Percentiles rank a stretch among this genome's conserved stretches.
Evolutionary conservation across 2,888 invertebrate genomes (phyloP).

Genomic region (Epinotia nisella): DNA sequence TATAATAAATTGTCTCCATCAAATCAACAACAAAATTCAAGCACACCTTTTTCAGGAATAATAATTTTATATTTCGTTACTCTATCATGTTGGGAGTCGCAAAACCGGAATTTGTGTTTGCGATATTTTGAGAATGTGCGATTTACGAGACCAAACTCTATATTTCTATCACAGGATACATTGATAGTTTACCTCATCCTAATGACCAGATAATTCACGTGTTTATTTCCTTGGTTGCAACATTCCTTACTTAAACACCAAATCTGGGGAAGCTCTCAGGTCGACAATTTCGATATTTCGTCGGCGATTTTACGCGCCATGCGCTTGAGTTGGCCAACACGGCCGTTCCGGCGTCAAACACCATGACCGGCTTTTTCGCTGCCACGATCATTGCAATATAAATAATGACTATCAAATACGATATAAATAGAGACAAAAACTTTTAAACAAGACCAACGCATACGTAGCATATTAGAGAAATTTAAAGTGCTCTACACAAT

Average conservation of each 20-base stretch:
- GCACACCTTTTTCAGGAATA: too few species aligned
- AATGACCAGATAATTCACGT: constrained; percentile 2
- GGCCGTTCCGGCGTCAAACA: constrained; percentile 51
- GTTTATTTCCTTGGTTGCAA: constrained; percentile 15
- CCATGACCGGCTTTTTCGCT: constrained; percentile 56
- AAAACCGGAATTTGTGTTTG: too few species aligned
- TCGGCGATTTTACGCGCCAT: constrained; percentile 59
- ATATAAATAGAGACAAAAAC: neutral
- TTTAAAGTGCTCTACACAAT: too few species aligned
- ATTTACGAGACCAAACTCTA: neutral
- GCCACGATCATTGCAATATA: constrained; percentile 30
- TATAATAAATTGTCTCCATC: too few species aligned
- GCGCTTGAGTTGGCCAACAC: constrained; percentile 49
- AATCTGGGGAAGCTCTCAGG: constrained; percentile 32
- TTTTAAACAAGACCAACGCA: too few species aligned
- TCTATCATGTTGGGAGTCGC: too few species aligned
- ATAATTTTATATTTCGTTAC: too few species aligned
- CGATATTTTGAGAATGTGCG: neutral
- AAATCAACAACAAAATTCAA: too few species aligned
- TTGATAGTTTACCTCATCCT: too few species aligned
- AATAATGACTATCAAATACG: constrained; percentile 24
- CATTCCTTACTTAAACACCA: constrained; percentile 21
- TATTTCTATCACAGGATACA: neutral
- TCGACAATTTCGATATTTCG: constrained; percentile 50
- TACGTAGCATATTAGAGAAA: too few species aligned